Evolutionary conservation across 2,888 invertebrate species (phyloP).

Genomic region (Drosophila peninsularis): DNA sequence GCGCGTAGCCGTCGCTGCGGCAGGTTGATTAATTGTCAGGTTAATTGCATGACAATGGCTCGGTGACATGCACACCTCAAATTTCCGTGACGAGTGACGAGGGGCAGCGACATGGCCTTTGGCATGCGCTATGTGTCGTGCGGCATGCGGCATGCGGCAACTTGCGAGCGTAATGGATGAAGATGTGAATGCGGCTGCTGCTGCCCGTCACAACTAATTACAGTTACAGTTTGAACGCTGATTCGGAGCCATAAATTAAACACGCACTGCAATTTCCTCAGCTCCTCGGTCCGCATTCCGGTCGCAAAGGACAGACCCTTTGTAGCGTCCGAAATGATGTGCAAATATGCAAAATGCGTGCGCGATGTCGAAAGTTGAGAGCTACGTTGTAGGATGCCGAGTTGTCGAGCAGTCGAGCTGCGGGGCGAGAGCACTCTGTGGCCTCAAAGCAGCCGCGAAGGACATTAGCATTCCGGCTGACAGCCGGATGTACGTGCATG

Average conservation of each 20-base stretch:
- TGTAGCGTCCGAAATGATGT: conserved; percentile 48
- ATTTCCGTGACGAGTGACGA: conserved; percentile 15
- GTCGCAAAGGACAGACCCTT: too few relatives aligned
- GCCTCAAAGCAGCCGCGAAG: conserved; percentile 6
- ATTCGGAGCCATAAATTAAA: conserved; percentile 41
- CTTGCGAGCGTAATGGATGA: conserved; percentile 2
- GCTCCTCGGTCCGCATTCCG: too few relatives aligned
- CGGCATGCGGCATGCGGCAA: neutral
- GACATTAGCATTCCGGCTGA: conserved; percentile 61
- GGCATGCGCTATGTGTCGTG: neutral
- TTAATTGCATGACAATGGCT: conserved; percentile 48
- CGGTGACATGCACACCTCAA: conserved; percentile 28
- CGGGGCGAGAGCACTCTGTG: neutral
- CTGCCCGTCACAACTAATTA: conserved; percentile 52
- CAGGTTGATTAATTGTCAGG: conserved; percentile 57
- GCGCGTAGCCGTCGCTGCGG: too few relatives aligned
- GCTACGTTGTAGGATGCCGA: conserved; percentile 21
- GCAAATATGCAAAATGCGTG: conserved; percentile 73
- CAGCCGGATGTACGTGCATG: conserved; percentile 22
- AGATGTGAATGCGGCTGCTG: neutral
- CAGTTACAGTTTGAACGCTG: conserved; percentile 30
- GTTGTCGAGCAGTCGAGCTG: neutral
- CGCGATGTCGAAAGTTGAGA: conserved; percentile 42
- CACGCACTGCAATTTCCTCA: conserved; percentile 41
- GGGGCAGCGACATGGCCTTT: neutral